phyloP scores from a whole-genome alignment of 2,113 vertebrate species.

The Melozone crissalis region DNA sequence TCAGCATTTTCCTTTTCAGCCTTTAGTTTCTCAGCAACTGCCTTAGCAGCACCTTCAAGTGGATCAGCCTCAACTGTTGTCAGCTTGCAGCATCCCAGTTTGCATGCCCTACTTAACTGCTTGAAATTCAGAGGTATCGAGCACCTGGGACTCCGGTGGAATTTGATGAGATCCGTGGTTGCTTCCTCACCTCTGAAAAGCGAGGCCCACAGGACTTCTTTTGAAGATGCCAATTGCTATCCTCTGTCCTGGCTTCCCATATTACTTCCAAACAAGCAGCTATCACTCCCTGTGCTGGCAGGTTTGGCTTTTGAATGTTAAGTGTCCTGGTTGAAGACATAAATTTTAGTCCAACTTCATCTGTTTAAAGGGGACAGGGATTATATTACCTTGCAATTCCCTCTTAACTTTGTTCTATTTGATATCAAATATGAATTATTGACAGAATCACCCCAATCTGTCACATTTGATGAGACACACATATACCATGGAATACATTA shows the following conservation, averaged over 20 bases:
- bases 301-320: constrained; percentile 7
- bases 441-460: constrained; percentile 58
- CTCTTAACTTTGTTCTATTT: constrained; percentile 30
- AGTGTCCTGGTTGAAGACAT: background rate
- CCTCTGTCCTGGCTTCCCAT: background rate
- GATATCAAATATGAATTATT: constrained; percentile 57
- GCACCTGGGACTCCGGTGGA: background rate
- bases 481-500: constrained; percentile 12
- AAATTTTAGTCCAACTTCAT: background rate
- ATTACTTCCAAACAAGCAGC: constrained; percentile 1
- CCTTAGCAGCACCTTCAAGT: background rate
- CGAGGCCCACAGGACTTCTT: constrained; percentile 7
- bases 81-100: constrained; percentile 1
- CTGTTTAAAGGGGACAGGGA: background rate
- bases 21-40: background rate
- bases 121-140: constrained; percentile 25
- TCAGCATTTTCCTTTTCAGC: background rate
- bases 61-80: background rate
- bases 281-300: background rate
- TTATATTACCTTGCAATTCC: constrained; percentile 23
- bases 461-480: constrained; percentile 38
- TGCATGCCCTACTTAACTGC: constrained; percentile 27
- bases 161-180: constrained; percentile 14
- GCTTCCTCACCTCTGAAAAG: constrained; percentile 21
- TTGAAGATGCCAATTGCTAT: background rate